phyloP scores from a whole-genome alignment of 2,888 invertebrate species.

The Volucella zonaria region DNA sequence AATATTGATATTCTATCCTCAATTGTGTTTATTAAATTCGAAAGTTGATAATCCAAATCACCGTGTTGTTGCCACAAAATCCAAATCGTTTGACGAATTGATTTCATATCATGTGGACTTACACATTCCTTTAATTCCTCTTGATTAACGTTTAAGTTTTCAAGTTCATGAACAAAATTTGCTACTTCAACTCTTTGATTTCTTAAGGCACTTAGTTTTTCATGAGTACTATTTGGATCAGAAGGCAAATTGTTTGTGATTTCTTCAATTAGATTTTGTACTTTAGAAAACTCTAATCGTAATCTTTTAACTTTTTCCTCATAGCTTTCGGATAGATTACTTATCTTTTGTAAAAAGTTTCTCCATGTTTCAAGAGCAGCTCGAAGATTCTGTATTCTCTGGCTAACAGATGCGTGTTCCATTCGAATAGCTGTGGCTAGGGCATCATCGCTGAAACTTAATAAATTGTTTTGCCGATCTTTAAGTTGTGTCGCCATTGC shows the following conservation, averaged over 20 bases:
- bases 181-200: conserved; percentile 84
- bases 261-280: conserved; percentile 85
- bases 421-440: conserved; percentile 90
- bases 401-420: conserved; percentile 90
- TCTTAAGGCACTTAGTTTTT: conserved; percentile 86
- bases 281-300: conserved; percentile 86
- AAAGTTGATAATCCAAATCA: conserved; percentile 91
- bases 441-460: conserved; percentile 89
- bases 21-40: conserved; percentile 87
- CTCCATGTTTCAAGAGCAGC: conserved; percentile 93
- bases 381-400: conserved; percentile 90
- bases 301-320: conserved; percentile 86
- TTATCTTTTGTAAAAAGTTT: conserved; percentile 88
- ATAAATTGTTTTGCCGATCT: conserved; percentile 86
- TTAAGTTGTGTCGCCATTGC: conserved; percentile 86
- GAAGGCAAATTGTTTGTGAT: conserved; percentile 84
- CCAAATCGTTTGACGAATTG: conserved; percentile 90
- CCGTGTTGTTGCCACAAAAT: conserved; percentile 91
- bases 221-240: conserved; percentile 86
- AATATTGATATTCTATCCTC: conserved; percentile 89
- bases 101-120: conserved; percentile 92
- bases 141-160: conserved; percentile 88
- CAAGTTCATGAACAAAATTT: conserved; percentile 85
- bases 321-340: conserved; percentile 86
- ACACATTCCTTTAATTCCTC: conserved; percentile 93